These are phyloP conservation scores for Labeo rohita DNA, from an alignment of 2,113 vertebrate genomes.

Conservation along the genomic window DNA sequence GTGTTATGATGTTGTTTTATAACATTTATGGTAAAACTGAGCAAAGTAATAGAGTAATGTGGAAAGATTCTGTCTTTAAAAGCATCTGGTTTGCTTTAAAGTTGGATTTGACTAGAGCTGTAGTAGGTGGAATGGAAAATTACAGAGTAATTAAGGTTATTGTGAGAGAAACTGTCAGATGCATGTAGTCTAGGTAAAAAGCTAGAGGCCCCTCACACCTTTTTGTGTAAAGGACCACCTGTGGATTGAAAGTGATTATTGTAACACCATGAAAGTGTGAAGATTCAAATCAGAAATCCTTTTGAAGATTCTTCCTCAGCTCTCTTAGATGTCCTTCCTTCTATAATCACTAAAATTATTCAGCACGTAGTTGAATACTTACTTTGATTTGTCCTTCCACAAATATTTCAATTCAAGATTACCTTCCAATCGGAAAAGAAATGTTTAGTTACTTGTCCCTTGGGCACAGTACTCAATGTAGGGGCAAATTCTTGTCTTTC, in stretches of 20 bases:
- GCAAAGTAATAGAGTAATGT: background rate
- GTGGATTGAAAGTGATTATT: slow-evolving; percentile 60
- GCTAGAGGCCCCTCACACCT: slow-evolving; percentile 56
- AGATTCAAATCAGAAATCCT: slow-evolving; percentile 53
- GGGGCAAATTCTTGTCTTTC: background rate
- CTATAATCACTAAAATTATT: background rate
- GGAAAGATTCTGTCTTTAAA: background rate
- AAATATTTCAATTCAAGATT: background rate
- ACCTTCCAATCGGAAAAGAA: background rate
- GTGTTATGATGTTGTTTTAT: background rate
- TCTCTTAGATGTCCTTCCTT: background rate
- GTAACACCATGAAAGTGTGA: slow-evolving; percentile 63
- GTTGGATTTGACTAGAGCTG: background rate
- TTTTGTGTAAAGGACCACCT: slow-evolving; percentile 46
- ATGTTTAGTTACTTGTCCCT: background rate
- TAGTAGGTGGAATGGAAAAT: background rate
- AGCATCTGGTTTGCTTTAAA: background rate
- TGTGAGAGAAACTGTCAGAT: background rate
- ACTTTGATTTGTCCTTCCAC: background rate
- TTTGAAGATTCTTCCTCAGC: slow-evolving; percentile 4
- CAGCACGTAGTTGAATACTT: background rate
- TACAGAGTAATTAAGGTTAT: background rate
- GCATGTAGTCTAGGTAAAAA: background rate
- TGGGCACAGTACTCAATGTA: background rate
- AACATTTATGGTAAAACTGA: background rate